Base-by-base conservation (phyloP, 2,888 invertebrate species). In the Cheilosia pagana region DNA sequence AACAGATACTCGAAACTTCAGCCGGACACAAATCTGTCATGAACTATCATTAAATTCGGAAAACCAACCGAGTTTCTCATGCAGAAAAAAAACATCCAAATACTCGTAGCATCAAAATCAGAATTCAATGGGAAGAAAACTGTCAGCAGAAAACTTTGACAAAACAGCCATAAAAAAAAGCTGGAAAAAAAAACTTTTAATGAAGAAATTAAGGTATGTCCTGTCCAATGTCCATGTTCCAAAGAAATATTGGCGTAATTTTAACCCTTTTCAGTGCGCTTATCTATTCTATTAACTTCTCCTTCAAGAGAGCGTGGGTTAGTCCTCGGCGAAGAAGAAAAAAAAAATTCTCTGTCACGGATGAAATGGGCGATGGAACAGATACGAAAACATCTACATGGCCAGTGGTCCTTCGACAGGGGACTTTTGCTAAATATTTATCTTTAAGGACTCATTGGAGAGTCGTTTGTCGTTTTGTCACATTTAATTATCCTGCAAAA, bases 211-310 rank as follows among this genome's bases (percentile, higher is more conserved):
- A 82, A 78, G 78, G 50, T 78, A 81, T 41, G 48, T 60, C 35
- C 35, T 41, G 48, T 60, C 35, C 35, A 35, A 3, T 8, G 28
- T 35, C 35, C 35, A 35, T 35, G 35, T 55, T 48, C 43, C 39
- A n/a, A 78, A 67, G 78, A 82, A 82, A 82, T 63, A 82, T 78
- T 71, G 72, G 48, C 57, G 67, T 63, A 53, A 67, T 78, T 82
- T 57, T 39, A 82, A 78, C 78, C 82, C 78, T 83, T 78, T 78
- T 83, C 68, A 63, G 43, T 48, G n/a, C 7, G 52, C 68, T 83
- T 78, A 83, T 78, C 78, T 68, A 62, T 78, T 83, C 82, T 78
- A 78, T 82, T 82, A 82, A 68, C 78, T 67, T 45, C 45, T 31
- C 43, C 31, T 28, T 16, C 35, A 57, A 43, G 23, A 23, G 21